Conservation (phyloP, 2,113 vertebrate species). For the Corythornis cristatus region DNA sequence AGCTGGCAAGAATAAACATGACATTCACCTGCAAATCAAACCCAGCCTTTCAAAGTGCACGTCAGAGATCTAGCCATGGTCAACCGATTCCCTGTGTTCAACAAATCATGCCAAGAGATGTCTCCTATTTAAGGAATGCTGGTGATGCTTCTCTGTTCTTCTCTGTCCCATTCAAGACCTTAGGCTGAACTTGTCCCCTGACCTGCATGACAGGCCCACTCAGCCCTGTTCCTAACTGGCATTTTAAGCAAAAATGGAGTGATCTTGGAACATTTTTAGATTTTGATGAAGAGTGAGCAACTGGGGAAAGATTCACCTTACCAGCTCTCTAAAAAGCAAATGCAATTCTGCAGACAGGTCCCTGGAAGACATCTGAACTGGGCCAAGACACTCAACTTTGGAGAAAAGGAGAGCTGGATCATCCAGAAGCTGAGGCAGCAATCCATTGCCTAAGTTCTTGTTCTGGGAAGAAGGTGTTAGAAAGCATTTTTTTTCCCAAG, state of each 20-base stretch:
- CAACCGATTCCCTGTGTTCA: neutral
- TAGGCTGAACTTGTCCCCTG: neutral
- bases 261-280: neutral
- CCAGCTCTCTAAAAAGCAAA: neutral
- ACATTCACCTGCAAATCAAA: neutral
- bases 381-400: neutral
- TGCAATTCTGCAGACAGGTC: neutral
- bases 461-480: conserved; percentile 46
- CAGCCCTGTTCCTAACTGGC: neutral
- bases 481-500: neutral
- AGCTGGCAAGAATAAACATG: neutral
- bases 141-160: neutral
- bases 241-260: neutral
- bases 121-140: neutral
- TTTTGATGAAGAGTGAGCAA: neutral
- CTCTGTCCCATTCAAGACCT: neutral
- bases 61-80: neutral
- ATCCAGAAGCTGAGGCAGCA: conserved; percentile 54
- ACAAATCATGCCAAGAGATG: neutral
- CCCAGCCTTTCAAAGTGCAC: fast-evolving
- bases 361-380: neutral
- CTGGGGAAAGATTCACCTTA: neutral
- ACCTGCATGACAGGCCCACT: neutral
- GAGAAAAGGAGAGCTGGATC: neutral
- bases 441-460: neutral